A percentile compares a stretch with the other conserved stretches of the same genome.
Conservation (phyloP, 53 echinoderm and acorn worm genomes). For the Henricia sp. region DNA sequence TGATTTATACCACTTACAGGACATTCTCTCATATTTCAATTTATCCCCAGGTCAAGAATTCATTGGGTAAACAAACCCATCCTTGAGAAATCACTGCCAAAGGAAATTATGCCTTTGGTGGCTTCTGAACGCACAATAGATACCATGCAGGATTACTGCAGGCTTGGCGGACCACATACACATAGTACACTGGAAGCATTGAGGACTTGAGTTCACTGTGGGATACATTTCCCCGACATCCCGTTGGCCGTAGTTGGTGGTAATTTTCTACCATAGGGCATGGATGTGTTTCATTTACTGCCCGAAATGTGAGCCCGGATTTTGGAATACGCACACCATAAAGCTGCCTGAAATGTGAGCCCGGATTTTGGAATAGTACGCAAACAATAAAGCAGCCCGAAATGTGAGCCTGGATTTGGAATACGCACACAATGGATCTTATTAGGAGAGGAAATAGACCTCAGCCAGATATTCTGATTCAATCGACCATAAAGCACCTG, state of each 20-base stretch:
- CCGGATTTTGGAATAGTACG: no score
- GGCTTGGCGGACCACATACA: not conserved
- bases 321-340: no score
- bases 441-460: conserved; percentile 24
- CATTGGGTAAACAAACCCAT: not conserved
- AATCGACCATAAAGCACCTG: conserved; percentile 32
- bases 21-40: not conserved
- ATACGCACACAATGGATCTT: conserved; percentile 21
- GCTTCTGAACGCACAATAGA: conserved; percentile 37
- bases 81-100: not conserved
- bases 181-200: not conserved
- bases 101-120: not conserved
- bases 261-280: no score
- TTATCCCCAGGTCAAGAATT: conserved; percentile 9
- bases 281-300: conserved; percentile 39
- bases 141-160: not conserved
- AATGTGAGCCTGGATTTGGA: not conserved
- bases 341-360: not conserved
- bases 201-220: no score
- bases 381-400: no score
- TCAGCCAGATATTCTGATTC: conserved; percentile 20
- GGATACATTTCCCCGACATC: no score
- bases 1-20: not conserved
- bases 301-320: not conserved
- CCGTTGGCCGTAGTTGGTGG: no score